A percentile compares a stretch with the other conserved stretches of the same genome.
Conservation (phyloP, 2,797 vertebrate species). For the Basileuterus tristriatus region DNA sequence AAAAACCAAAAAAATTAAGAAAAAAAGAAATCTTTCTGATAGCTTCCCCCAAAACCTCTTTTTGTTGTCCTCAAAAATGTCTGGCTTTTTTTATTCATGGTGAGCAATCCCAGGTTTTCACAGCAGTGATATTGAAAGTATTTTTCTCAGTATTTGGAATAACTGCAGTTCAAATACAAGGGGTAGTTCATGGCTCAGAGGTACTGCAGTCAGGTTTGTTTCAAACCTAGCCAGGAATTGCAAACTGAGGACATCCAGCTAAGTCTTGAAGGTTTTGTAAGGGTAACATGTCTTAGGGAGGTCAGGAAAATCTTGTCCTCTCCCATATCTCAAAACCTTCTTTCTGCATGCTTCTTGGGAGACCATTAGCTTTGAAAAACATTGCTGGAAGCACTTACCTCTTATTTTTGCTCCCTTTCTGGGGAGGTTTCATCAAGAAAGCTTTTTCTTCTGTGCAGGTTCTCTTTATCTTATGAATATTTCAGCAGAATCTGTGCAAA, state of each 20-base stretch:
- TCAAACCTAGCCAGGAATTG: background rate
- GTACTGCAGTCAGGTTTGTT: background rate
- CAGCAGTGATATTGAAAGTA: background rate
- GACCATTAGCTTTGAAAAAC: background rate
- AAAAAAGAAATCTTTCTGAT: background rate
- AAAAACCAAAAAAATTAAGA: background rate
- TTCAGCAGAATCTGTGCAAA: background rate
- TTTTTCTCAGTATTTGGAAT: background rate
- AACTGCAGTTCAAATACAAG: background rate
- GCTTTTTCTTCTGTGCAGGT: background rate
- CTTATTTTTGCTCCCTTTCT: background rate
- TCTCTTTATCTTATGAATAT: background rate
- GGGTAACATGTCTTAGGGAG: background rate
- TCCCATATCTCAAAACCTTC: accelerated
- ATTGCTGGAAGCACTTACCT: background rate
- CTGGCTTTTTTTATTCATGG: background rate
- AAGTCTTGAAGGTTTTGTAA: background rate
- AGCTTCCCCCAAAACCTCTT: background rate
- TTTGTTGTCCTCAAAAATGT: background rate
- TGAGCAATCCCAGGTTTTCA: background rate
- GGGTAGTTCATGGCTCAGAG: background rate
- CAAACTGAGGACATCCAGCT: background rate
- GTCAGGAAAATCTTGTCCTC: background rate
- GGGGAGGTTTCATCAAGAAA: background rate
- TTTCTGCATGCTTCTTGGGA: background rate